Percentiles rank a stretch among this genome's conserved stretches.
phyloP scores from a whole-genome alignment of 2,888 invertebrate genomes.

The Pseudolycoriella hygida region DNA sequence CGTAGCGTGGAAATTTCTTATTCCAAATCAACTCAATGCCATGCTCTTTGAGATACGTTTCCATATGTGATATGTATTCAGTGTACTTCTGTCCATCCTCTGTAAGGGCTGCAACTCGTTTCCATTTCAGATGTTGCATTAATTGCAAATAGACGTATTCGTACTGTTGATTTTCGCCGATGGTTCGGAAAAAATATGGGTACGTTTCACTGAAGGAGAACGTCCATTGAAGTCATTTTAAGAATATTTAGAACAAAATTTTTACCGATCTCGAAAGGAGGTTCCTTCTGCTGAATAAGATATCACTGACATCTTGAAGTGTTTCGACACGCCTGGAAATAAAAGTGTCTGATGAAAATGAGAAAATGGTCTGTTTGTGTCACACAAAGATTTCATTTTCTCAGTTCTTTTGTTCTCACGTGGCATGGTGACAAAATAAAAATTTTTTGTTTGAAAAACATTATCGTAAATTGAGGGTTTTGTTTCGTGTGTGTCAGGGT shows the following conservation, averaged over 20 bases:
- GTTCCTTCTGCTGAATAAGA: conserved; percentile 67
- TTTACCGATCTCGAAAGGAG: conserved; percentile 41
- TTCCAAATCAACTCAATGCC: conserved; percentile 47
- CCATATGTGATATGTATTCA: conserved; percentile 54
- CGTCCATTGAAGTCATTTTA: too few relatives aligned
- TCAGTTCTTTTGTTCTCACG: too few relatives aligned
- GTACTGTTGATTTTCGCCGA: conserved; percentile 55
- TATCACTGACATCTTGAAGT: conserved; percentile 51
- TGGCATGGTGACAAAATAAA: too few relatives aligned
- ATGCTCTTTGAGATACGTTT: conserved; percentile 41
- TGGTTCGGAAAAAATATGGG: conserved; percentile 64
- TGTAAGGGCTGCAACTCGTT: conserved; percentile 53
- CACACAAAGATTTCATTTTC: too few relatives aligned
- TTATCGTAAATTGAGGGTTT: too few relatives aligned
- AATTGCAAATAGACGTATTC: conserved; percentile 41
- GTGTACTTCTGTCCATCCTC: conserved; percentile 66
- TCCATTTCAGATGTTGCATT: conserved; percentile 44
- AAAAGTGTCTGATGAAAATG: neutral
- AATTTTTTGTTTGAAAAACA: too few relatives aligned
- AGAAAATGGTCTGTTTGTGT: too few relatives aligned
- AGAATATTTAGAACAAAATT: too few relatives aligned
- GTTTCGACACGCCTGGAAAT: conserved; percentile 42
- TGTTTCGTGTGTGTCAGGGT: too few relatives aligned
- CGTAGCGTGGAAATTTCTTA: conserved; percentile 45
- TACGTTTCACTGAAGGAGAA: conserved; percentile 37